phyloP scores from a whole-genome alignment of 2,888 invertebrate genomes.

The Drosophila parthenogenetica region DNA sequence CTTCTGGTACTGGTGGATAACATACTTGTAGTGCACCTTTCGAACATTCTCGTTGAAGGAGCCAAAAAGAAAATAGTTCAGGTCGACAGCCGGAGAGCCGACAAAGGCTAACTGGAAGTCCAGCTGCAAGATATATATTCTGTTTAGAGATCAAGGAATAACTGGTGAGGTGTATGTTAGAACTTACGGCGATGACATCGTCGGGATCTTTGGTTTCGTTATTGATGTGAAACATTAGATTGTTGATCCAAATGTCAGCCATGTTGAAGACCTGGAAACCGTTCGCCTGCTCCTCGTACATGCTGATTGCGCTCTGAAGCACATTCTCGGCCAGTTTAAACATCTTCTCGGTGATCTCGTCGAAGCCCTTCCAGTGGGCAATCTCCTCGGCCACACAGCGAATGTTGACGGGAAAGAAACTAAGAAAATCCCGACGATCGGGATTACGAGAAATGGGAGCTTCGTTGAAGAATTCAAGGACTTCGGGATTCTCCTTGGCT shows the following conservation, averaged over 20 bases:
- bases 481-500: conserved; percentile 72
- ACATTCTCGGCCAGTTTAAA: conserved; percentile 82
- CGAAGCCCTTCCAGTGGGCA: conserved; percentile 83
- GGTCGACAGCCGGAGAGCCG: conserved; percentile 84
- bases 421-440: conserved; percentile 82
- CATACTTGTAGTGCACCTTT: conserved; percentile 82
- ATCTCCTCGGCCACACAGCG: conserved; percentile 83
- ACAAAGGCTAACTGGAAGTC: conserved; percentile 84
- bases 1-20: conserved; percentile 82
- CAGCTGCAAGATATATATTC: conserved; percentile 65
- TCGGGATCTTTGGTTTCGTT: conserved; percentile 82
- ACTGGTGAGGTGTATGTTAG: too few relatives aligned
- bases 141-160: not conserved
- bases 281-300: conserved; percentile 77
- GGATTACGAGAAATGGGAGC: conserved; percentile 84
- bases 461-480: conserved; percentile 82
- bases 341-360: conserved; percentile 83
- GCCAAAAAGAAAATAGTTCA: conserved; percentile 83
- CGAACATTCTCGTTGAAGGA: conserved; percentile 84
- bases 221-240: conserved; percentile 83
- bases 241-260: conserved; percentile 84
- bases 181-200: conserved; percentile 81
- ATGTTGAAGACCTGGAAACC: conserved; percentile 83
- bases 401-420: conserved; percentile 83
- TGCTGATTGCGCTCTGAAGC: conserved; percentile 75